Base-by-base conservation (phyloP, 1,140 invertebrate genomes). In the Bombus vancouverensis region DNA sequence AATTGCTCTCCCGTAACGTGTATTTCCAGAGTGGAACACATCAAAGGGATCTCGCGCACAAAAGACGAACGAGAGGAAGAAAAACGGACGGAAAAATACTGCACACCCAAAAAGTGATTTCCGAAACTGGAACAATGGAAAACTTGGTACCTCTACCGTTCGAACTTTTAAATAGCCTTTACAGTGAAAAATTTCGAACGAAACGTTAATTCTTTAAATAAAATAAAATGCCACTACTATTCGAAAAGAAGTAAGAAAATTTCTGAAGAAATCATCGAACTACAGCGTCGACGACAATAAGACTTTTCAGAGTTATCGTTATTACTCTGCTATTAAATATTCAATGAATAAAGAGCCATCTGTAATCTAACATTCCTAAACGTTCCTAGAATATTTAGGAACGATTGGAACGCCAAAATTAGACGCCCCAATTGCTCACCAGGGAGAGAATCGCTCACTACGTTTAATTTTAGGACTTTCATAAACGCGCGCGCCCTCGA, bases 391-490 rank as follows among this genome's bases (percentile, higher is more conserved):
- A 62, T n/a, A 62, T n/a, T 62, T 62, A 62, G 28, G 59, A 62
- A n/a, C 59, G 28, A 62, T n/a, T 62, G n/a, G 15, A 32, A 39
- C 28, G 39, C n/a, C 39, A 44, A 65, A 59, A 81, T 72, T 81
- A 81, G 68, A 42, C 79, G 37, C 0, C 9, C 44, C 15, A n/a
- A 72, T 72, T 42, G 37, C 28, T 32, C 10, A n/a, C 28, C 28
- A 22, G 22, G 28, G 59, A 32, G 22, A 28, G 72, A 68, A 34
- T 65, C 42, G 2, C 28, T 37, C 10, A 28, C n/a, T 10, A 15
- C 53, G 81, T 76, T 66, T 76, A 76, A 83, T 83, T 83, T 76
- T 83, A 83, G 72, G 34, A 37, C 39, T 47, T 37, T 47, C n/a
- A 37, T 13, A 37, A 65, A 47, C 32, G 18, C 44, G 10, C 10